These are phyloP conservation scores for Enteromius mattozi DNA, from an alignment of 2,797 vertebrate species.

Conservation along the genomic window DNA sequence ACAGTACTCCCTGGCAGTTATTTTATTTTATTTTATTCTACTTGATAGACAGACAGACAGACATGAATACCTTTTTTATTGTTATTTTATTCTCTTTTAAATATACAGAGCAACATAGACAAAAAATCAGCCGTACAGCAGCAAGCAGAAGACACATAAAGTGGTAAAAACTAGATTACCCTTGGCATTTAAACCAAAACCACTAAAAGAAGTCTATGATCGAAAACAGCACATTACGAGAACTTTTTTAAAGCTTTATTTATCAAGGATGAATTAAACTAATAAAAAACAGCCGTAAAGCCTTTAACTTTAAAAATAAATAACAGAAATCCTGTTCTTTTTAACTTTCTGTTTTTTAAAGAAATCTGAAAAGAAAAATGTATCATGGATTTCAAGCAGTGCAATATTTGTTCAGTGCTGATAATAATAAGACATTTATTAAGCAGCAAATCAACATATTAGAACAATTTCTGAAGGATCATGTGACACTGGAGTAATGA, in stretches of 20 bases:
- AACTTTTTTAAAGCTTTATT: background rate
- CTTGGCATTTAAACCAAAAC: background rate
- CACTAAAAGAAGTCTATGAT: background rate
- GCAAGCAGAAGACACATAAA: background rate
- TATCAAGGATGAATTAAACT: background rate
- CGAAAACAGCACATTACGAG: background rate
- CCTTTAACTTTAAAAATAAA: background rate
- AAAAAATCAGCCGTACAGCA: too few species aligned
- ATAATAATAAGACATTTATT: background rate
- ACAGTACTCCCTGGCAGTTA: background rate
- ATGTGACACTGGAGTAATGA: too few species aligned
- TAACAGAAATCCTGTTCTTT: background rate
- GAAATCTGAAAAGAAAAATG: background rate
- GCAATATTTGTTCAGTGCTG: background rate
- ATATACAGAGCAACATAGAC: background rate
- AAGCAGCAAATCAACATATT: background rate
- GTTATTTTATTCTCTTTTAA: background rate
- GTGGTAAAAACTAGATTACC: background rate
- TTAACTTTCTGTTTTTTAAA: background rate
- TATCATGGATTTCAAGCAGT: background rate
- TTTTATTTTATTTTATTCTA: background rate
- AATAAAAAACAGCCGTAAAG: background rate
- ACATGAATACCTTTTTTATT: background rate
- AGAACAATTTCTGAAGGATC: background rate
- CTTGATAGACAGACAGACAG: background rate